phyloP scores from a whole-genome alignment of 2,797 vertebrate genomes.

The Phylloscopus collybita region DNA sequence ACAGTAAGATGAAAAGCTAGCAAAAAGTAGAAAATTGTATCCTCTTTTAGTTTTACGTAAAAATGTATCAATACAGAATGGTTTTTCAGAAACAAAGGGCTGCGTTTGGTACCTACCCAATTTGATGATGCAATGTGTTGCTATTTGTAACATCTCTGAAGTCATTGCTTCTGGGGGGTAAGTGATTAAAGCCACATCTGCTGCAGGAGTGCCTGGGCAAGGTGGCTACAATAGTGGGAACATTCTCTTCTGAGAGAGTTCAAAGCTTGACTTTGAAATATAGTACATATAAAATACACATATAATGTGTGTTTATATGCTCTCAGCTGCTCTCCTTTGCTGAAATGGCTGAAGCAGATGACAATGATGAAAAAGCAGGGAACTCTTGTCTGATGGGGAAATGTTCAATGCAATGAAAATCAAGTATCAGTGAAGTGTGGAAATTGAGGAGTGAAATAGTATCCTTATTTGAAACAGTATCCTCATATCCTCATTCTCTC shows the following conservation, averaged over 20 bases:
- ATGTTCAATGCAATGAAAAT: not conserved
- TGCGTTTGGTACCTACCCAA: not conserved
- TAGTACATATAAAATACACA: not conserved
- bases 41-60: not conserved
- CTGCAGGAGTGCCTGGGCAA: not conserved
- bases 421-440: not conserved
- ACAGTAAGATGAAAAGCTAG: not conserved
- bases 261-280: not conserved
- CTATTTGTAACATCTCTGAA: not conserved
- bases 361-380: not conserved
- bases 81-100: not conserved
- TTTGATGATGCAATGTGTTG: not conserved
- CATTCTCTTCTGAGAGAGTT: not conserved
- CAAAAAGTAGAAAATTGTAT: not conserved
- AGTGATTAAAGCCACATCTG: not conserved
- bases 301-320: not conserved
- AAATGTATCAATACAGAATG: not conserved
- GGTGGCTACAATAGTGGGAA: not conserved
- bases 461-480: not conserved
- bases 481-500: not conserved
- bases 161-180: not conserved
- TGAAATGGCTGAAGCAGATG: not conserved
- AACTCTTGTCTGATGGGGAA: not conserved
- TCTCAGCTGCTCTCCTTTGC: slow-evolving; percentile 6
- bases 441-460: not conserved